Percentiles rank a stretch among this genome's conserved stretches.
These are phyloP conservation scores for Tyto alba DNA, from an alignment of 2,113 vertebrate genomes.

Conservation along the genomic window DNA sequence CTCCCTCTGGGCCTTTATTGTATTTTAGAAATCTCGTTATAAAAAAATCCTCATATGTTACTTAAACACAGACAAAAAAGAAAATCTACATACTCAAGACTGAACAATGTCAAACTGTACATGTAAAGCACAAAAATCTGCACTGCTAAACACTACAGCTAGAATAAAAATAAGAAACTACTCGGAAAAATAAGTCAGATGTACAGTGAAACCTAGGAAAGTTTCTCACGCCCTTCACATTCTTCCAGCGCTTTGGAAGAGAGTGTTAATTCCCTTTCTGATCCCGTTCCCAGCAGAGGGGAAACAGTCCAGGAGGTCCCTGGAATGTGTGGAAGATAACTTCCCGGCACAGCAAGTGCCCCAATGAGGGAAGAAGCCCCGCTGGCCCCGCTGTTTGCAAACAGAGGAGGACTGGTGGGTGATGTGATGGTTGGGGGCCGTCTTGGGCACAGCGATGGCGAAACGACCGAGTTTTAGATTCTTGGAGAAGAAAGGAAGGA, in stretches of 20 bases:
- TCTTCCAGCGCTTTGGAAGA: neutral
- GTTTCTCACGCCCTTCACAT: neutral
- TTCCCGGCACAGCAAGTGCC: neutral
- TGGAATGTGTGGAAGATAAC: neutral
- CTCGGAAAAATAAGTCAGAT: neutral
- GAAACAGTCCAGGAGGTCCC: neutral
- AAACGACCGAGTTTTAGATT: neutral
- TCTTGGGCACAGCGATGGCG: neutral
- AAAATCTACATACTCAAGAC: neutral
- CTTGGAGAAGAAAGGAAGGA: neutral
- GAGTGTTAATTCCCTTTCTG: neutral
- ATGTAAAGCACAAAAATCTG: neutral
- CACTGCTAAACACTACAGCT: neutral
- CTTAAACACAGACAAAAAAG: neutral
- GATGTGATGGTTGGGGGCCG: neutral
- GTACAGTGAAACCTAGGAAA: neutral
- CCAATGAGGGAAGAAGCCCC: neutral
- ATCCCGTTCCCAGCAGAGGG: neutral
- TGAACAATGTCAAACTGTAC: neutral
- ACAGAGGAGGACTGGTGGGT: neutral
- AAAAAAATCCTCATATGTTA: neutral
- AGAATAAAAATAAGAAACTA: neutral
- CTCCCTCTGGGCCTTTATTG: neutral
- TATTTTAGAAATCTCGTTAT: neutral
- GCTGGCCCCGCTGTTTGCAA: neutral